Percentiles rank a stretch among this genome's conserved stretches.
Conservation (phyloP, 2,888 invertebrate species). For the Carcina quercana region DNA sequence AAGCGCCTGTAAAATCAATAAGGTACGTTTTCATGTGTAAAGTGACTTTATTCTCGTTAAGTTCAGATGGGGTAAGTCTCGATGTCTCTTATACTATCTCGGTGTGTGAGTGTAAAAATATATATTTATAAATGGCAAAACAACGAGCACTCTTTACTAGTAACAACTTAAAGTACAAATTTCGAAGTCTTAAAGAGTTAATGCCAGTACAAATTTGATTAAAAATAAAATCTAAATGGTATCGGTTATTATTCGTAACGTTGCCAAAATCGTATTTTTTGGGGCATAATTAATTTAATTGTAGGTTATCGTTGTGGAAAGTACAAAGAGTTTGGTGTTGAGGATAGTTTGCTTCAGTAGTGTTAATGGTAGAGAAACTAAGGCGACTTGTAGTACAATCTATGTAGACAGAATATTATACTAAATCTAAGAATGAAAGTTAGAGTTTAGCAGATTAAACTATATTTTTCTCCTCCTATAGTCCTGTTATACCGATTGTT, state of each 20-base stretch:
- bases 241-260: constrained; percentile 62
- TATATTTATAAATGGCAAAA: constrained; percentile 22
- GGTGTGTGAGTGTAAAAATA: constrained; percentile 45
- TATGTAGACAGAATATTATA: constrained; percentile 21
- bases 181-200: constrained; percentile 64
- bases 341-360: too few species aligned
- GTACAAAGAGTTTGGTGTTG: constrained; percentile 54
- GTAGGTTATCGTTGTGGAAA: constrained; percentile 52
- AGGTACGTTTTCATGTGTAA: too few species aligned
- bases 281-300: constrained; percentile 56
- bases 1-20: too few species aligned
- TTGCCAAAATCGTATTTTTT: constrained; percentile 69
- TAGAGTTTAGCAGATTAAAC: too few species aligned
- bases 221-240: constrained; percentile 31
- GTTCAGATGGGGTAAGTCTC: constrained; percentile 50
- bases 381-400: too few species aligned
- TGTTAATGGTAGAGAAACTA: too few species aligned
- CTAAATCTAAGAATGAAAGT: too few species aligned
- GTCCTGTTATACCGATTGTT: too few species aligned
- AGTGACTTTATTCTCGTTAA: constrained; percentile 34
- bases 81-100: constrained; percentile 51
- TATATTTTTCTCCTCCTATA: too few species aligned
- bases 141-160: constrained; percentile 59
- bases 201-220: constrained; percentile 72
- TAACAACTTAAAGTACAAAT: constrained; percentile 71